Conservation (phyloP, 1,140 invertebrate species). For the Drosophila ananassae region DNA sequence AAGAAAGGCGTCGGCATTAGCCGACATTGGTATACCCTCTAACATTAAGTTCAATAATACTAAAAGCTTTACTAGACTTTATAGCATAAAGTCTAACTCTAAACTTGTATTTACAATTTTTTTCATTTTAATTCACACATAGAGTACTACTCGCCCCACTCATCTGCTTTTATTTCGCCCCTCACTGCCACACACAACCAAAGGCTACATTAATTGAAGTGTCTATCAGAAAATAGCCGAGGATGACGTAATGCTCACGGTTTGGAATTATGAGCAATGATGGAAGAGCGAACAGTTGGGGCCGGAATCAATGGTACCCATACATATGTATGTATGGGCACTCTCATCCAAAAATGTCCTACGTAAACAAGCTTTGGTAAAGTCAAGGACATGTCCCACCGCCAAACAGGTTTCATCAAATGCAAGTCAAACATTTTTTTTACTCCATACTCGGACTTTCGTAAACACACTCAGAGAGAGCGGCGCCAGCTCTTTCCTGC, state of each 20-base stretch:
- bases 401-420: conserved; percentile 42
- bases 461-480: conserved; percentile 40
- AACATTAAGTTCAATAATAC: too few relatives aligned
- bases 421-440: conserved; percentile 31
- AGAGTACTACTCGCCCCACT: neutral
- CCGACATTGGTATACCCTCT: neutral
- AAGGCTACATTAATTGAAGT: conserved; percentile 68
- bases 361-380: conserved; percentile 28
- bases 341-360: conserved; percentile 14
- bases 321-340: too few relatives aligned
- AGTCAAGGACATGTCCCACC: conserved; percentile 67
- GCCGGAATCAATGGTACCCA: conserved; percentile 5
- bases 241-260: conserved; percentile 75
- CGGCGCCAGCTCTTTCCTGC: conserved; percentile 25
- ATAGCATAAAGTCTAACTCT: too few relatives aligned
- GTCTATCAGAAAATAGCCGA: conserved; percentile 81
- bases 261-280: conserved; percentile 72
- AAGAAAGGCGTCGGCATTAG: neutral
- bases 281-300: conserved; percentile 15
- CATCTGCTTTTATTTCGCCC: too few relatives aligned
- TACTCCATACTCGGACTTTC: conserved; percentile 8
- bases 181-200: neutral
- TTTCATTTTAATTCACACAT: neutral
- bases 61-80: too few relatives aligned
- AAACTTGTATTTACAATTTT: neutral